Base-by-base conservation (phyloP, 2,113 vertebrate genomes). In the Gnathonemus echidnorhynchus region DNA sequence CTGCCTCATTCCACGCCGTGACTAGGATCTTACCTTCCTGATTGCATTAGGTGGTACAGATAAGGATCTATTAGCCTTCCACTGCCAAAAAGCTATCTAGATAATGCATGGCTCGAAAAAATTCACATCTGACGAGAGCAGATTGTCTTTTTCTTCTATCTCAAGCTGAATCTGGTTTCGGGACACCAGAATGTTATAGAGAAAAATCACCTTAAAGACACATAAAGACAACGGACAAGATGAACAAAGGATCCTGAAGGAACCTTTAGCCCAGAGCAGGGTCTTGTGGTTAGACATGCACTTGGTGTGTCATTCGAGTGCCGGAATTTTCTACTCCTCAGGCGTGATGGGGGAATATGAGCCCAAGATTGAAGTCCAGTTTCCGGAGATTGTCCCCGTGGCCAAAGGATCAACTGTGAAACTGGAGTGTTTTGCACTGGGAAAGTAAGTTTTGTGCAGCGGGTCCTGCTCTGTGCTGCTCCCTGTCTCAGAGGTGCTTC, bases 281-380 rank as follows among this genome's bases (percentile, higher is more conserved):
- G 24, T n/a, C 50, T 24, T 89, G 70, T 15, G 21, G 46, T 56
- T 10, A 17, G 45, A 48, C 52, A 66, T 39, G 35, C 46, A n/a
- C 11, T 21, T 39, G 48, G 10, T 42, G 49, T 53, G 77, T 58
- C 10, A 48, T 48, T 86, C 21, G 15, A 31, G 39, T n/a, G 19
- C 74, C 52, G 19, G 21, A 9, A n/a, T 77, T 10, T 70, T 35
- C 48, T 90, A 66, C 93, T 92, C 88, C 83, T 90, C 97, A 99
- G 98, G 98, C 93, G 96, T 98, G 90, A 99, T 99, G 98, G 98
- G 98, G 70, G 98, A 99, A 95, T 99, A 99, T 0, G 98, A 99
- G 93, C 98, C 98, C 88, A 99, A 99, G 96, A 99, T 99, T 94
- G 98, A 99, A 95, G 98, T 99, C 90, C 98, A 99, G 93, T 99